Conservation (phyloP, 1,140 invertebrate genomes). For the Anastatus disparis region DNA sequence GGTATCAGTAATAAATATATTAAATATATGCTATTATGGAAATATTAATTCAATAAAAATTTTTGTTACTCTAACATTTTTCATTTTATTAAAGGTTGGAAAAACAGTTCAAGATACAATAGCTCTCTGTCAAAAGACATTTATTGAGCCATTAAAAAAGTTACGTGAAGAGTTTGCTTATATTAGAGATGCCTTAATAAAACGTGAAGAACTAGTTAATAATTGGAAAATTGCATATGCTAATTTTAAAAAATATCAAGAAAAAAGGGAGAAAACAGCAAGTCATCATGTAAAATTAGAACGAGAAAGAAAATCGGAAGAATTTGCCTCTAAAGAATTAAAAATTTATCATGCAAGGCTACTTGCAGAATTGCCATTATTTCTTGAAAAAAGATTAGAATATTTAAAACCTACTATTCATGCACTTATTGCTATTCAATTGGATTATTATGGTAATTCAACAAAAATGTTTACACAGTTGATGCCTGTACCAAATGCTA, state of each 20-base stretch:
- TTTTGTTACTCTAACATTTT: conserved; percentile 2
- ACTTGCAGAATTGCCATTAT: conserved; percentile 54
- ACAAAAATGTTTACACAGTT: conserved; percentile 63
- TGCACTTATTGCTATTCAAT: conserved; percentile 63
- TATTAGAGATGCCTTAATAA: conserved; percentile 54
- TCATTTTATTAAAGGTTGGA: conserved; percentile 50
- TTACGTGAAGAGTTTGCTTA: conserved; percentile 58
- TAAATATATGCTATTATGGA: too few relatives aligned
- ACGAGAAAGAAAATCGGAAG: conserved; percentile 54
- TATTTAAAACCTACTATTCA: conserved; percentile 63
- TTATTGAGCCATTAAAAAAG: conserved; percentile 64
- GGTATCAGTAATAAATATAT: too few relatives aligned
- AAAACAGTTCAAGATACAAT: conserved; percentile 57
- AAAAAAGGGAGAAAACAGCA: conserved; percentile 61
- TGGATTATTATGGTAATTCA: conserved; percentile 64
- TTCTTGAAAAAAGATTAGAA: conserved; percentile 60
- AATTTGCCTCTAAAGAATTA: conserved; percentile 57
- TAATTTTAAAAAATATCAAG: conserved; percentile 60
- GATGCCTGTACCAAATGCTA: conserved; percentile 50
- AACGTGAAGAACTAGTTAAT: conserved; percentile 60
- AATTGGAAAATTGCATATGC: conserved; percentile 55
- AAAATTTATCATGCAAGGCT: conserved; percentile 55
- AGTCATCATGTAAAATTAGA: conserved; percentile 62
- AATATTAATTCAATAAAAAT: too few relatives aligned
- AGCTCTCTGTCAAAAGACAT: conserved; percentile 54